phyloP scores from a whole-genome alignment of 2,888 invertebrate species.

The Dione vanillae region DNA sequence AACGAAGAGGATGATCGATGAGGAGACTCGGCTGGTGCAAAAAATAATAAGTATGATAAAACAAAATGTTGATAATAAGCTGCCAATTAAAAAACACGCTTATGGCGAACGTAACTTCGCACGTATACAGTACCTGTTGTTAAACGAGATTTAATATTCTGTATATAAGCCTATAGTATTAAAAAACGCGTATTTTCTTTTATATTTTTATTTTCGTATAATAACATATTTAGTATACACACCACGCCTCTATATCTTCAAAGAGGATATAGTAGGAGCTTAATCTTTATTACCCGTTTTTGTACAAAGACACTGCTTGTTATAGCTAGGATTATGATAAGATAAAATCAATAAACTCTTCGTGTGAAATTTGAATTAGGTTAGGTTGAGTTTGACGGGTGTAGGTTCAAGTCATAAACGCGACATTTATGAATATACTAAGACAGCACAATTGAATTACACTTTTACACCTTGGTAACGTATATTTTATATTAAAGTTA shows the following conservation, averaged over 20 bases:
- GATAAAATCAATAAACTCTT: too few relatives aligned
- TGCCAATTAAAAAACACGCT: slow-evolving; percentile 31
- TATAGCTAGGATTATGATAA: too few relatives aligned
- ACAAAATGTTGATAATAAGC: slow-evolving; percentile 26
- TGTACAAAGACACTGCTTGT: too few relatives aligned
- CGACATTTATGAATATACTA: too few relatives aligned
- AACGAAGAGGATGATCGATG: slow-evolving; percentile 27
- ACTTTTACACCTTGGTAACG: too few relatives aligned
- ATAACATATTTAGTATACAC: background rate
- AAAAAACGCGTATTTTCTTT: background rate
- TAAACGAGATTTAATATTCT: background rate
- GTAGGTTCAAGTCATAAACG: too few relatives aligned
- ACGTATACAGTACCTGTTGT: background rate
- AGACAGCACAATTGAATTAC: too few relatives aligned
- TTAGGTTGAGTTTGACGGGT: too few relatives aligned
- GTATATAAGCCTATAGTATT: background rate
- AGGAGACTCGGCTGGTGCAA: slow-evolving; percentile 23
- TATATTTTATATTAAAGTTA: too few relatives aligned
- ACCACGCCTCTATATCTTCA: too few relatives aligned
- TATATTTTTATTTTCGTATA: background rate
- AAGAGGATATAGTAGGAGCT: background rate
- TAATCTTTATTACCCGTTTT: too few relatives aligned
- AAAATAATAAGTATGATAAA: slow-evolving; percentile 26
- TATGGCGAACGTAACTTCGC: background rate
- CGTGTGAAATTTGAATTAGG: too few relatives aligned